Base-by-base conservation (phyloP, 2,113 vertebrate genomes). In the Cinclus cinclus region DNA sequence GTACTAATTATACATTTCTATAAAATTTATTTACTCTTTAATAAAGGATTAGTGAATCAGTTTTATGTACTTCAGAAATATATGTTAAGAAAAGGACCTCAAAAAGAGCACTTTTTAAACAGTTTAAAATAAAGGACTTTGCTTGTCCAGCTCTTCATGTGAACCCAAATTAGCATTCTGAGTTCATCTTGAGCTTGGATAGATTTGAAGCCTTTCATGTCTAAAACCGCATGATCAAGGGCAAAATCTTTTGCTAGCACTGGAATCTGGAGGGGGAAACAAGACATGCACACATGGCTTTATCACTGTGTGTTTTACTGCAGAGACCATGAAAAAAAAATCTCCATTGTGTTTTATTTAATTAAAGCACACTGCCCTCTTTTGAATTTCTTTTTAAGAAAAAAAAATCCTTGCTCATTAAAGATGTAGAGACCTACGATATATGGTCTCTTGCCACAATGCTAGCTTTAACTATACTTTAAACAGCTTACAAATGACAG, bases 141-240 rank as follows among this genome's bases (percentile, higher is more conserved):
- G 3, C 83, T 96, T 94, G 93, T 94, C 62, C 74, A 37, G 50
- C 19, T 85, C 68, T 69, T 94, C 93, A 37, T 62, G 64, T 94
- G 92, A 92, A 76, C 77, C 41, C 63, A 44, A 92, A 97, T 98
- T 94, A 93, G 85, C 89, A 97, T 98, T 97, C 97, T 37, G 67
- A 50, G 64, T 91, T 96, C 93, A 70, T 97, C 79, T 60, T 63
- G 75, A 95, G 94, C 64, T 70, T 73, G 81, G 92, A 91, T 94
- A 90, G 76, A 96, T 90, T 80, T 65, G 59, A 89, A 93, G 93
- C 49, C 96, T 97, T 97, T 97, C 95, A 97, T 92, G 97, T 96
- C 69, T 93, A 91, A 96, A 97, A 94, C 89, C 33, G 56, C 87
- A 85, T 55, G 76, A 96, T 97, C 96, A 96, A 97, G 97, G 95